A percentile compares a stretch with the other conserved stretches of the same genome.
Evolutionary conservation across 92 coral and sea anemone species (phyloP).

Genomic region (Siderastrea siderea): DNA sequence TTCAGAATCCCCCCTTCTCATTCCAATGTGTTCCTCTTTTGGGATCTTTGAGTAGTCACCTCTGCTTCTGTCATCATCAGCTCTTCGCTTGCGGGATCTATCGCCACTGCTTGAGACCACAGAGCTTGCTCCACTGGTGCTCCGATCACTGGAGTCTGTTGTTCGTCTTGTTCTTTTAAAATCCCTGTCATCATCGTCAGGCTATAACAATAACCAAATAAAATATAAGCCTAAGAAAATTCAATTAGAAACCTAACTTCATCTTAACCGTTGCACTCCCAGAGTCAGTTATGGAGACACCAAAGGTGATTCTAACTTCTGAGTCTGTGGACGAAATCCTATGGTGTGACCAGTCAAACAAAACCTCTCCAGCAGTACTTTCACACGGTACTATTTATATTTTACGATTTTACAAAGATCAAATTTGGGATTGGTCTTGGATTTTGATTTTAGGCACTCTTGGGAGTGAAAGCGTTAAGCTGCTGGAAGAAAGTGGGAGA

Average conservation of each 20-base stretch:
- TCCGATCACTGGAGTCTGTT: conserved; percentile 73
- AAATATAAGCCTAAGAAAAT: neutral
- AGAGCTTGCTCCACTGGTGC: conserved; percentile 49
- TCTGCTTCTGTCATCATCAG: conserved; percentile 81
- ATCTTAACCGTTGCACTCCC: neutral
- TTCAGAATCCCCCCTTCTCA: conserved; percentile 64
- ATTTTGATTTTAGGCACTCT: too few species aligned
- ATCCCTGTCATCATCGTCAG: conserved; percentile 98
- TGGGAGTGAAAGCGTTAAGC: too few species aligned
- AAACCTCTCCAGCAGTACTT: too few species aligned
- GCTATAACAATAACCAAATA: conserved; percentile 43
- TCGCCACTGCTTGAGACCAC: conserved; percentile 59
- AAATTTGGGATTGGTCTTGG: too few species aligned
- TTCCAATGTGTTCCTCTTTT: conserved; percentile 74
- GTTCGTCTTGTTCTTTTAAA: conserved; percentile 94
- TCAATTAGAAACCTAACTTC: neutral
- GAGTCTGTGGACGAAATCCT: neutral
- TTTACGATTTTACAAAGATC: too few species aligned
- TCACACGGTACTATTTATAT: too few species aligned
- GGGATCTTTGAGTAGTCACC: conserved; percentile 71
- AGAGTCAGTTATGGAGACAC: neutral
- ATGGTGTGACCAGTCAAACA: too few species aligned
- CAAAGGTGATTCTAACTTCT: neutral
- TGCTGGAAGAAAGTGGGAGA: too few species aligned
- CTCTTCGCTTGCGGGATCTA: conserved; percentile 79